Evolutionary conservation across 1,140 invertebrate species (phyloP).

Genomic region (Drosophila lacertosa): DNA sequence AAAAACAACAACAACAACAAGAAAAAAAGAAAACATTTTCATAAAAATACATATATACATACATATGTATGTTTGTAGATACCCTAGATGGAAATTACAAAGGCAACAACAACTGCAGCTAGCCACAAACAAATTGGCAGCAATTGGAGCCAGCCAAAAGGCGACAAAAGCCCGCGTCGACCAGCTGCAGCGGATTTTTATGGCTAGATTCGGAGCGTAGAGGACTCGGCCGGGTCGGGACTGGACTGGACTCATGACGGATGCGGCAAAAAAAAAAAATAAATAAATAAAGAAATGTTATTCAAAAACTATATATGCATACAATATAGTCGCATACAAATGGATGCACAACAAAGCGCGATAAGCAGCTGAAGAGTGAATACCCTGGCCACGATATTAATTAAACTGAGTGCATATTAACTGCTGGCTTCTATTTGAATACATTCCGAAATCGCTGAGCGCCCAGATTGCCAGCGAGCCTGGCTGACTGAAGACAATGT

Average conservation of each 20-base stretch:
- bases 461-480: background rate
- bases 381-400: background rate
- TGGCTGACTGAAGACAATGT: background rate
- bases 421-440: background rate
- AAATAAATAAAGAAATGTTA: constrained; percentile 11
- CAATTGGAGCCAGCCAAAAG: constrained; percentile 73
- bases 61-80: constrained; percentile 8
- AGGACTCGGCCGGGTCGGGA: no score
- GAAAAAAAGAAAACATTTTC: no score
- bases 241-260: constrained; percentile 10
- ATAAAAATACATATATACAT: constrained; percentile 12
- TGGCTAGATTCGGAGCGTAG: constrained; percentile 6
- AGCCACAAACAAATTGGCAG: constrained; percentile 79
- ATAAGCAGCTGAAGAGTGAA: constrained; percentile 1
- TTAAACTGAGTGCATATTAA: background rate
- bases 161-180: constrained; percentile 66
- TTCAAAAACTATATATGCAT: constrained; percentile 27
- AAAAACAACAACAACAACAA: no score
- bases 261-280: constrained; percentile 5
- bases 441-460: constrained; percentile 4
- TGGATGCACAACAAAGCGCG: constrained; percentile 4
- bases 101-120: constrained; percentile 42
- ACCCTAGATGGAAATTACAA: constrained; percentile 58
- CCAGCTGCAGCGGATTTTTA: constrained; percentile 43
- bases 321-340: constrained; percentile 11